Base-by-base conservation (phyloP, 2,113 vertebrate species). In the Prochilodus magdalenae region DNA sequence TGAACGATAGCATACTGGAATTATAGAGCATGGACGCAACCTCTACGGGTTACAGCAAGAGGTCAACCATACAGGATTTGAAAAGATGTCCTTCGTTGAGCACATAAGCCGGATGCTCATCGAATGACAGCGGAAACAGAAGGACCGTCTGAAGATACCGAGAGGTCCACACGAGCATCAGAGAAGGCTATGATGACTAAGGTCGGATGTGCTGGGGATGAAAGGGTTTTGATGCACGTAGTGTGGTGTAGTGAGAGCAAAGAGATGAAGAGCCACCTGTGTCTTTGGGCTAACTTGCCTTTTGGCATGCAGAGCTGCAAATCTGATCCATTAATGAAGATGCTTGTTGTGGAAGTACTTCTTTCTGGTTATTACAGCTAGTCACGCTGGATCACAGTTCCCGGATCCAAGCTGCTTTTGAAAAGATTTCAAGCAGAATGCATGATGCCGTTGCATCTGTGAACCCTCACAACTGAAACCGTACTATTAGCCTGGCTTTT, bases 341-440 rank as follows among this genome's bases (percentile, higher is more conserved):
- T 69, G 26, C 72, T n/a, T 75, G 51, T 33, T 44, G 80, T 33
- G 80, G 30, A 30, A 67, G 55, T 16, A 69, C 71, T 66, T 57
- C 36, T 51, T 82, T 82, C 49, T 69, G 63, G 63, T 69, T 73
- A 75, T 75, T 82, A 67, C 24, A 69, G 30, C 57, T 75, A 53
- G 66, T 75, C 63, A 40, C 62, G 24, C 62, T 59, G 62, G 57
- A 49, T 55, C 63, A 75, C 36, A 82, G 80, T 29, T 74, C 44
- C n/a, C 14, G 7, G 6, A 30, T 57, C 65, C 51, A 44, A 47
- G 55, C 53, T 59, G 77, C 33, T 60, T 67, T 81, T 16, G 60
- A 33, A 57, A 75, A 33, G 27, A 66, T 5, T 33, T 30, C 51
- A 62, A 24, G 57, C 47, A 63, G 13, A 6, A 27, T 30, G 49